phyloP scores from a whole-genome alignment of 2,113 vertebrate genomes.

The Heterotis niloticus region DNA sequence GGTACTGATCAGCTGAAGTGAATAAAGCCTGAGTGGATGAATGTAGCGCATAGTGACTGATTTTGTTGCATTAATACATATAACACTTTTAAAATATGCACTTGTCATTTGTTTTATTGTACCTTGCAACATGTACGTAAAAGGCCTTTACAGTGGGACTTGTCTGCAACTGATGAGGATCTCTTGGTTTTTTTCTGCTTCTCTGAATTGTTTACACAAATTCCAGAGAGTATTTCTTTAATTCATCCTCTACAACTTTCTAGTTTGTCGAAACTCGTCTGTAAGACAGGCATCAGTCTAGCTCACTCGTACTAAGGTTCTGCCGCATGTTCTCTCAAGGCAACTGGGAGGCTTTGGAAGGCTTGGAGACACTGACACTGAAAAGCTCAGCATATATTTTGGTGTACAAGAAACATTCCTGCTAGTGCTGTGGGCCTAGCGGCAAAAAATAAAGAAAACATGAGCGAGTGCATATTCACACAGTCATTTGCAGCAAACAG shows the following conservation, averaged over 20 bases:
- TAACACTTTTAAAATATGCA: background rate
- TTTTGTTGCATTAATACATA: background rate
- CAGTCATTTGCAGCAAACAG: background rate
- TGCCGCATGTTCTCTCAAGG: background rate
- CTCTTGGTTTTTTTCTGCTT: background rate
- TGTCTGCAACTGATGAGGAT: background rate
- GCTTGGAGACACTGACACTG: background rate
- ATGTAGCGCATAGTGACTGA: background rate
- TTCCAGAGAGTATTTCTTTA: background rate
- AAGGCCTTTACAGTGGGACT: background rate
- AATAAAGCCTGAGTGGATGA: background rate
- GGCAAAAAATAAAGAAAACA: background rate
- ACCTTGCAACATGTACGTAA: background rate
- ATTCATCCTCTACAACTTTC: background rate
- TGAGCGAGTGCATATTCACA: background rate
- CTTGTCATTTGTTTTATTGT: background rate
- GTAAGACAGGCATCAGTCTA: background rate
- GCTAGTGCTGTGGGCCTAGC: background rate
- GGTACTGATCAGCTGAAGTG: background rate
- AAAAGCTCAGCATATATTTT: background rate
- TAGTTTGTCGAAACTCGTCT: background rate
- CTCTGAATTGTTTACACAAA: slow-evolving; percentile 10
- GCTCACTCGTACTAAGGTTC: no score
- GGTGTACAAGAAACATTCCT: background rate
- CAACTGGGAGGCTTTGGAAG: background rate